phyloP scores from a whole-genome alignment of 2,113 vertebrate species.

The Myodes glareolus region DNA sequence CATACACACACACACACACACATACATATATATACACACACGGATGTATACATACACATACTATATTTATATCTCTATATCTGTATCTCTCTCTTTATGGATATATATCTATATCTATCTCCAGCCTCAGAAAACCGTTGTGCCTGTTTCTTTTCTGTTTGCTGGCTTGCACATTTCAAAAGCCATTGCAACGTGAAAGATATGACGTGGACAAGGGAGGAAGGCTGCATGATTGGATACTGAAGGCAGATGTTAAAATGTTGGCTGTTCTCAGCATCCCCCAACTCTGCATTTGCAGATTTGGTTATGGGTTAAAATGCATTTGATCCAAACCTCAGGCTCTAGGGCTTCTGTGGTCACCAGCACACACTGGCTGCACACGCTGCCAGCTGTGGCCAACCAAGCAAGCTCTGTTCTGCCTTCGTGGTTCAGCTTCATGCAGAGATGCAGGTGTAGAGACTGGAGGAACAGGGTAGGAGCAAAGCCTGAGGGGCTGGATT shows the following conservation, averaged over 20 bases:
- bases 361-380: rapidly evolving
- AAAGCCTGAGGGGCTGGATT: neutral
- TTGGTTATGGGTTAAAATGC: neutral
- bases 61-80: no score
- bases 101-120: no score
- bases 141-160: neutral
- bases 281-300: neutral
- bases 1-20: neutral
- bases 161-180: neutral
- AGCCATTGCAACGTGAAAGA: neutral
- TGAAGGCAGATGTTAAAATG: neutral
- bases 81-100: no score
- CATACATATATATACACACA: no score
- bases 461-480: neutral
- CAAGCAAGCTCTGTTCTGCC: rapidly evolving
- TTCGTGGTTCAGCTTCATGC: rapidly evolving
- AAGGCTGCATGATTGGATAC: neutral
- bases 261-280: neutral
- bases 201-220: neutral
- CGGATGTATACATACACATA: no score
- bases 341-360: neutral
- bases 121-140: neutral
- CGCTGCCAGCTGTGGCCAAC: neutral
- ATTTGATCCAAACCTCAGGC: neutral
- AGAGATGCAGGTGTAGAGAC: neutral